phyloP scores from a whole-genome alignment of 2,888 invertebrate genomes.

The Herminia tarsipennalis region DNA sequence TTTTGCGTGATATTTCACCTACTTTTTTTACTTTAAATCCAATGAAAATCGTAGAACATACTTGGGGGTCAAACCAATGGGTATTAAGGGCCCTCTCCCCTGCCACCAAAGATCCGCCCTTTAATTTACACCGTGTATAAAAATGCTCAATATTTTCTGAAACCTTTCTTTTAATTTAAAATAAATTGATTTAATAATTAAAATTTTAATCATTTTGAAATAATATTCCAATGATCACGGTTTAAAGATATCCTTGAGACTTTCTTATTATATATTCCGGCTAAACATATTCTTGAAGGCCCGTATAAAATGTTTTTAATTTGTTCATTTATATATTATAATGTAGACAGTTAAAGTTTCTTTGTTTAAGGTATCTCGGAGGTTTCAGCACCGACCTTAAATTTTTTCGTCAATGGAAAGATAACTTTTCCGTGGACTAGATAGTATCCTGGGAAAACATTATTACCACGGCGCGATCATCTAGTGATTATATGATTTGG shows the following conservation, averaged over 20 bases:
- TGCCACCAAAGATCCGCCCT: too few species aligned
- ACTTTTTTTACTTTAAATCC: too few species aligned
- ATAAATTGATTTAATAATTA: neutral
- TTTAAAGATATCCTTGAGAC: neutral
- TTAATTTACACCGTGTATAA: too few species aligned
- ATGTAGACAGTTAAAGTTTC: slow-evolving; percentile 21
- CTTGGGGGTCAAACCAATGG: too few species aligned
- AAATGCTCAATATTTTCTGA: too few species aligned
- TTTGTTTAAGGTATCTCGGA: slow-evolving; percentile 36
- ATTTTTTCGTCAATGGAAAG: slow-evolving; percentile 13
- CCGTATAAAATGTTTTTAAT: slow-evolving; percentile 6
- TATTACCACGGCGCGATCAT: slow-evolving; percentile 27
- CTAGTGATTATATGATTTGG: slow-evolving; percentile 15
- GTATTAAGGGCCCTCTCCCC: too few species aligned
- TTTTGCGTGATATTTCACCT: too few species aligned
- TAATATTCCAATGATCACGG: slow-evolving; percentile 14
- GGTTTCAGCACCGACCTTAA: slow-evolving; percentile 21
- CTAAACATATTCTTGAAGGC: slow-evolving; percentile 6
- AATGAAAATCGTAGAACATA: too few species aligned
- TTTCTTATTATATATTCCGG: neutral
- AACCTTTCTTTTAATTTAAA: neutral
- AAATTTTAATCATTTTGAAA: neutral
- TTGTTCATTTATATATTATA: slow-evolving; percentile 13
- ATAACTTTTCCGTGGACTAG: slow-evolving; percentile 14
- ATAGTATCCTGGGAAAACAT: slow-evolving; percentile 23